Conservation (phyloP, 2,888 invertebrate genomes). For the Panzeria rudis region DNA sequence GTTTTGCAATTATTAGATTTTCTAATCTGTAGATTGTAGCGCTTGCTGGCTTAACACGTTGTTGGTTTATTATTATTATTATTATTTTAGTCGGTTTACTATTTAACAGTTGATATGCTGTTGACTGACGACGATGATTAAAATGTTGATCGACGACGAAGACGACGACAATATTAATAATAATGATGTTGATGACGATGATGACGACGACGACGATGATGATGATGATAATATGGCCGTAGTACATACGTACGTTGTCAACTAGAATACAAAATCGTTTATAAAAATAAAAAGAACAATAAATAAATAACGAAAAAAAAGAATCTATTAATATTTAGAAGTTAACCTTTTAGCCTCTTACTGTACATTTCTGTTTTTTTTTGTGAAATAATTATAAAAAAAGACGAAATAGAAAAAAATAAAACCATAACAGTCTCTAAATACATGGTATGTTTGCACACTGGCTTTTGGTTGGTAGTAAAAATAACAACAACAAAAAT, state of each 20-base stretch:
- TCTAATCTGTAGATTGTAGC: slow-evolving; percentile 20
- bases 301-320: slow-evolving; percentile 68
- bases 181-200: slow-evolving; percentile 27
- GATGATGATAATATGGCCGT: slow-evolving; percentile 60
- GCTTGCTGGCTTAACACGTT: slow-evolving; percentile 14
- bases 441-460: slow-evolving; percentile 42
- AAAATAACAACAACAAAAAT: slow-evolving; percentile 36
- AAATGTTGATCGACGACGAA: slow-evolving; percentile 8
- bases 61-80: slow-evolving; percentile 47
- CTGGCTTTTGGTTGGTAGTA: slow-evolving; percentile 42
- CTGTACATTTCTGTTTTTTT: slow-evolving; percentile 55
- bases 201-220: slow-evolving; percentile 44
- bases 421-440: slow-evolving; percentile 40
- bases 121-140: slow-evolving; percentile 39
- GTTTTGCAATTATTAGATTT: not conserved
- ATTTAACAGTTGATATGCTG: slow-evolving; percentile 50
- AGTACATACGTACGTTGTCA: slow-evolving; percentile 65
- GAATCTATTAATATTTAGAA: slow-evolving; percentile 83
- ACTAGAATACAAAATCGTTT: slow-evolving; percentile 64
- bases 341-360: slow-evolving; percentile 82
- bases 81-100: slow-evolving; percentile 50
- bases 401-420: slow-evolving; percentile 46
- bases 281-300: slow-evolving; percentile 71
- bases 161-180: not conserved
- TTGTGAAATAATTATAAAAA: slow-evolving; percentile 63